Evolutionary conservation across 2,113 vertebrate species (phyloP).

Genomic region (Triplophysa dalaica): DNA sequence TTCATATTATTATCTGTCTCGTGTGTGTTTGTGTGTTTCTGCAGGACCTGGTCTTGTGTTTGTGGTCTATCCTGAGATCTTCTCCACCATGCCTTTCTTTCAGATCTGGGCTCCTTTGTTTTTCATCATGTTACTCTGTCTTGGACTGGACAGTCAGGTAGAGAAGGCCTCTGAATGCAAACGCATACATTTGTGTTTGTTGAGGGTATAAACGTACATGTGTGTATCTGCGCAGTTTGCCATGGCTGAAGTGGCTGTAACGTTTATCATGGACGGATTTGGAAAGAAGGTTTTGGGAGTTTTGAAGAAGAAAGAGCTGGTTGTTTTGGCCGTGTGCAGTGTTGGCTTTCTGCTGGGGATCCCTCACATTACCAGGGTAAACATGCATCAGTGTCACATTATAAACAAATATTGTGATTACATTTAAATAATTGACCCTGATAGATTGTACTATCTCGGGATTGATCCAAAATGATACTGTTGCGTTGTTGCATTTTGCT

Average conservation of each 20-base stretch:
- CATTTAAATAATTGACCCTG: no score
- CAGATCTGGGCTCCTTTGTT: slow-evolving; percentile 74
- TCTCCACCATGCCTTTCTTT: slow-evolving; percentile 70
- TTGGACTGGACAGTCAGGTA: slow-evolving; percentile 77
- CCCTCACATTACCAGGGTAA: slow-evolving; percentile 70
- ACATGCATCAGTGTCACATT: not conserved
- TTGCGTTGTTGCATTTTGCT: no score
- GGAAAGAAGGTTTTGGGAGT: slow-evolving; percentile 55
- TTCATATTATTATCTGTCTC: not conserved
- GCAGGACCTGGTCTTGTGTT: slow-evolving; percentile 77
- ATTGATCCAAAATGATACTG: no score
- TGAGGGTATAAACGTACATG: not conserved
- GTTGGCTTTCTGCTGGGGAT: slow-evolving; percentile 68
- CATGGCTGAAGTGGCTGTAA: slow-evolving; percentile 71
- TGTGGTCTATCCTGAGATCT: slow-evolving; percentile 76
- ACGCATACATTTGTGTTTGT: not conserved
- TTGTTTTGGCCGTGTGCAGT: slow-evolving; percentile 65
- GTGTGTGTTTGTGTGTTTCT: slow-evolving; percentile 23
- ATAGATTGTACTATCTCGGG: no score
- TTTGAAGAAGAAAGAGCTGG: slow-evolving; percentile 70
- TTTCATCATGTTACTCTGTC: slow-evolving; percentile 76
- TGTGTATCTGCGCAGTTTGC: slow-evolving; percentile 67
- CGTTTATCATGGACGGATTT: slow-evolving; percentile 71
- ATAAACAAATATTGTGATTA: not conserved
- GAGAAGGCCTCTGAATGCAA: slow-evolving; percentile 7